Conservation (phyloP, 2,888 invertebrate genomes). For the Catotricha subobsoleta region DNA sequence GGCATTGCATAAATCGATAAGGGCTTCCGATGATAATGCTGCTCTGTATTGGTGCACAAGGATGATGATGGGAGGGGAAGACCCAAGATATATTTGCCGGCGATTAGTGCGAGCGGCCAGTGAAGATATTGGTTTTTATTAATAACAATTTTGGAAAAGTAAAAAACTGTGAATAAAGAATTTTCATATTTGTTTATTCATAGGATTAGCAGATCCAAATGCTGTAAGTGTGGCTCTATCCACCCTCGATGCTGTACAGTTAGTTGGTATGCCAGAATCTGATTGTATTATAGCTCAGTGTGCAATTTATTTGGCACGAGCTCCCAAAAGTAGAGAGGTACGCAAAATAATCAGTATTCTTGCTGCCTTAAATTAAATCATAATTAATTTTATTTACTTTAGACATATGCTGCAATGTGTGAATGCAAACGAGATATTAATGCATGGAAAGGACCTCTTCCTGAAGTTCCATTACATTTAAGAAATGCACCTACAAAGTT, state of each 20-base stretch:
- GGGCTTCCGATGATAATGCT: conserved; percentile 64
- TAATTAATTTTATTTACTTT: conserved; percentile 17
- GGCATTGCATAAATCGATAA: conserved; percentile 65
- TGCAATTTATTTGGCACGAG: conserved; percentile 55
- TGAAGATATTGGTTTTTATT: conserved; percentile 47
- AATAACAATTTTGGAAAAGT: background rate
- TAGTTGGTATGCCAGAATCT: conserved; percentile 67
- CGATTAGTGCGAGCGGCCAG: conserved; percentile 54
- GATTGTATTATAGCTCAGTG: conserved; percentile 62
- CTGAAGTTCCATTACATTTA: conserved; percentile 57
- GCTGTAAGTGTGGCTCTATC: conserved; percentile 51
- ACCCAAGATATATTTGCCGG: conserved; percentile 59
- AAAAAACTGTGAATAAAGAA: no score
- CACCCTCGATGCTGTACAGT: conserved; percentile 60
- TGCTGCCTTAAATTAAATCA: conserved; percentile 30
- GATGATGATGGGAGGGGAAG: conserved; percentile 63
- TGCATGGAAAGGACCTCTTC: conserved; percentile 47
- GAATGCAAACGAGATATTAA: conserved; percentile 39
- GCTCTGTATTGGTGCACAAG: conserved; percentile 67
- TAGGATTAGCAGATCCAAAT: conserved; percentile 43
- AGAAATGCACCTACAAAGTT: conserved; percentile 64
- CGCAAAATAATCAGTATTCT: conserved; percentile 18
- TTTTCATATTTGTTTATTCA: background rate
- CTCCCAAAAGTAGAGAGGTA: conserved; percentile 52
- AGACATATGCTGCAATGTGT: conserved; percentile 13